Evolutionary conservation across 2,888 invertebrate genomes (phyloP).

Genomic region (Agriopis aurantiaria): DNA sequence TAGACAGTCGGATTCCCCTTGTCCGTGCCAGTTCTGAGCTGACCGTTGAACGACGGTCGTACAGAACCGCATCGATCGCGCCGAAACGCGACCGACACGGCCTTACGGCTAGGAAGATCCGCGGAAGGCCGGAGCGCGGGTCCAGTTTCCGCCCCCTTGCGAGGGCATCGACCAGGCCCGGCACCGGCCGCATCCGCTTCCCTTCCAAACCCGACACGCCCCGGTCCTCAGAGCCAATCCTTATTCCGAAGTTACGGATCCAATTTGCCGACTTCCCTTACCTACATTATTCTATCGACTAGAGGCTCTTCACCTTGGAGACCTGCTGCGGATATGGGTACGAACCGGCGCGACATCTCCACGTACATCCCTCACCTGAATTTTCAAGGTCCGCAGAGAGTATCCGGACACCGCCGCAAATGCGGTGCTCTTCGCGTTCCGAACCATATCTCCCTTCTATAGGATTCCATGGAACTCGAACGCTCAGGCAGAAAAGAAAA

Average conservation of each 20-base stretch:
- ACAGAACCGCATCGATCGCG: conserved; percentile 50
- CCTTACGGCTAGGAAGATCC: conserved; percentile 47
- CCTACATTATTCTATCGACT: conserved; percentile 88
- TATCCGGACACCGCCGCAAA: conserved; percentile 62
- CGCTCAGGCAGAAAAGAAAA: conserved; percentile 78
- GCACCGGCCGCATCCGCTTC: conserved; percentile 49
- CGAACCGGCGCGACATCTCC: conserved; percentile 76
- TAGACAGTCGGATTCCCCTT: conserved; percentile 89
- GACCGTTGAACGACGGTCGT: conserved; percentile 77
- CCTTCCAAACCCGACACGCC: conserved; percentile 86
- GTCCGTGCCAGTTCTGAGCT: conserved; percentile 88
- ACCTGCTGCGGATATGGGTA: conserved; percentile 92
- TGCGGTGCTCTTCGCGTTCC: conserved; percentile 70
- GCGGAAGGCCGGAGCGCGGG: not conserved
- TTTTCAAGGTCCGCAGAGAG: conserved; percentile 70
- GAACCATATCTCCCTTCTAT: conserved; percentile 83
- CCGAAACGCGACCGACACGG: conserved; percentile 54
- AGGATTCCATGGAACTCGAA: conserved; percentile 80
- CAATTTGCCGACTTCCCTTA: conserved; percentile 90
- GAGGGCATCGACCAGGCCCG: conserved; percentile 26
- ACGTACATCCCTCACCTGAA: conserved; percentile 66
- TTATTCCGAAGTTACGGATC: conserved; percentile 89
- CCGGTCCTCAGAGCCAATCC: conserved; percentile 91
- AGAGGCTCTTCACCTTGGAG: conserved; percentile 91
- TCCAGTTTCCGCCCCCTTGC: no score